Evolutionary conservation across 2,797 vertebrate genomes (phyloP), one percentile per base, ranked within the genome.

Genomic region (Epinephelus coioides): DNA sequence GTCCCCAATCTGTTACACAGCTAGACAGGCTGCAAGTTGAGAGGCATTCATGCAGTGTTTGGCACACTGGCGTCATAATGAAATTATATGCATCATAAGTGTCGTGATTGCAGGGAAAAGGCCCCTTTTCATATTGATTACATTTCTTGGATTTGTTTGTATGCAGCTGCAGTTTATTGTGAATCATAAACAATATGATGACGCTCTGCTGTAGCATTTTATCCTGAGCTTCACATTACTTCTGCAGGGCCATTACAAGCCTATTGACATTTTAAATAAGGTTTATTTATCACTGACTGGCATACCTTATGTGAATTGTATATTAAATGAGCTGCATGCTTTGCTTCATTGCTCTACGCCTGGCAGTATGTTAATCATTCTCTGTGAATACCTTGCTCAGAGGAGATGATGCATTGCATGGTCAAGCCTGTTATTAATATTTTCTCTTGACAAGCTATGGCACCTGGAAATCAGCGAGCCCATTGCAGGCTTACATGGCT

Each of bases 1-100:
- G 82, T 55, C 73, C 73, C 69, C 90, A 93, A 88, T 92, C 89
- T 92, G 92, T 91, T 87, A 51, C 90, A 86, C 91, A 91, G 89
- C 76, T 4, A 85, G 88, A 85, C 57, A 17, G 78, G 70, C 78
- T 82, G 51, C 53, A 77, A 81, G 80, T 86, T 27, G 46, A 90
- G 83, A 86, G 84, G 61, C 89, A 71, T 83, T 82, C 87, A 79
- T 74, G 74, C 72, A 68, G 67, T 56, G 60, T 77, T 90, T 91
- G 87, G 83, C 86, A 82, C 66, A 67, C 55, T 69, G 55, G 65
- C 55, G n/a, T 53, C 72, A 7, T 86, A 85, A 91, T 93, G 62
- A 87, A 91, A 91, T 92, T 27, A 84, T 66, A 64, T 66, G 69
- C 72, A 79, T 34, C 64, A 65, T 21, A 78, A 79, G 63, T 54